These are phyloP conservation scores for Vanacampus margaritifer DNA, from an alignment of 2,113 vertebrate species.

Conservation along the genomic window DNA sequence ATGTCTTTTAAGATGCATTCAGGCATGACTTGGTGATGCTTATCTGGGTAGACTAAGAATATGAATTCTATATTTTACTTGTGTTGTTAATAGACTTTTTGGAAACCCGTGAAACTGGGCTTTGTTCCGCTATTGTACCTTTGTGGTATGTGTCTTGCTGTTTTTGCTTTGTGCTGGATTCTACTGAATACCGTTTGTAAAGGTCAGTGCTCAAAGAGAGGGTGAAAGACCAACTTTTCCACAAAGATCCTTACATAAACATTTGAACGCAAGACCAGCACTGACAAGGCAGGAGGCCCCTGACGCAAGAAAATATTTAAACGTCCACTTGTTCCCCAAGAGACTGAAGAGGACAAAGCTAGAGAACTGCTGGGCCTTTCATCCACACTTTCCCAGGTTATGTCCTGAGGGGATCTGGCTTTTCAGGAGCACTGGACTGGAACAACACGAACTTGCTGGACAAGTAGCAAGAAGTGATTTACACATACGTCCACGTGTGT, in stretches of 20 bases:
- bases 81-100: background rate
- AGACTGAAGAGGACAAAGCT: constrained; percentile 42
- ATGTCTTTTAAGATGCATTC: constrained; percentile 15
- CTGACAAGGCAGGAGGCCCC: constrained; percentile 25
- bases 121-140: background rate
- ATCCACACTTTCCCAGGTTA: constrained; percentile 33
- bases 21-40: background rate
- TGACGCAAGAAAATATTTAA: constrained; percentile 37
- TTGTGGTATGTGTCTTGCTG: constrained; percentile 25
- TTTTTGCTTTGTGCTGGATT: constrained; percentile 26
- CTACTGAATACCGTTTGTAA: constrained; percentile 31
- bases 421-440: constrained; percentile 54
- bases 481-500: constrained; percentile 13
- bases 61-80: background rate
- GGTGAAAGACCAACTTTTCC: constrained; percentile 33
- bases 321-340: constrained; percentile 37
- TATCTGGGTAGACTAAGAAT: constrained; percentile 18
- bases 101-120: background rate
- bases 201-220: constrained; percentile 20
- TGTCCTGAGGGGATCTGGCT: constrained; percentile 20
- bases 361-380: constrained; percentile 42
- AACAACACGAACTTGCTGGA: constrained; percentile 27
- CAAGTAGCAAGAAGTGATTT: constrained; percentile 17
- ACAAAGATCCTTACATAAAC: constrained; percentile 48
- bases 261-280: constrained; percentile 38